A percentile compares a stretch with the other conserved stretches of the same genome.
These are phyloP conservation scores for Melanaphis sacchari DNA, from an alignment of 1,140 invertebrate genomes.

Conservation along the genomic window DNA sequence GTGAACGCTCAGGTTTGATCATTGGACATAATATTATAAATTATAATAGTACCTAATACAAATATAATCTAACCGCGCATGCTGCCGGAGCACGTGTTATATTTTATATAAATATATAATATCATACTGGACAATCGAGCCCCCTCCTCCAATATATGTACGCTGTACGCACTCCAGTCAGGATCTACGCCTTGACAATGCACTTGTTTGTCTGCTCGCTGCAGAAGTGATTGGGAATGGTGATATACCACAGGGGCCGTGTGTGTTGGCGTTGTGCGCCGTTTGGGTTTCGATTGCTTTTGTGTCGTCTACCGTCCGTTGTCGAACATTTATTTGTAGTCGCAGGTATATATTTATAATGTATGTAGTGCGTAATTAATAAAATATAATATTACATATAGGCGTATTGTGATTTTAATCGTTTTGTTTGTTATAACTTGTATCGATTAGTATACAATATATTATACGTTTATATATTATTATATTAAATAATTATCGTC, in stretches of 20 bases:
- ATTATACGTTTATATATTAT: background rate
- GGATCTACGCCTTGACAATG: background rate
- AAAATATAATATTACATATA: constrained; percentile 9
- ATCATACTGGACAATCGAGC: background rate
- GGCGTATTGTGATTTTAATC: background rate
- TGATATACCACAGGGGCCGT: background rate
- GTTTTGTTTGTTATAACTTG: background rate
- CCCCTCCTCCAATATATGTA: background rate
- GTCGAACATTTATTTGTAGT: background rate
- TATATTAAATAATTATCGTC: background rate
- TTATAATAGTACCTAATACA: too few species aligned
- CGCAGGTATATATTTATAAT: background rate
- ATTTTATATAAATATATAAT: too few species aligned
- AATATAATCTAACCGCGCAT: too few species aligned
- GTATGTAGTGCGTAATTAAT: background rate
- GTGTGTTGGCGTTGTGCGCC: too few species aligned
- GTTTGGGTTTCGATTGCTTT: background rate
- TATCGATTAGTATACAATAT: background rate
- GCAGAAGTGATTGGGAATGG: background rate
- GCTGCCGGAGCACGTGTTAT: background rate
- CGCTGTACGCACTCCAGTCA: background rate
- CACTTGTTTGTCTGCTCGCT: background rate
- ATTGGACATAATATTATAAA: too few species aligned
- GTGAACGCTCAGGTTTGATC: too few species aligned
- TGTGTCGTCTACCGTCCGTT: background rate